A percentile compares a stretch with the other conserved stretches of the same genome.
These are phyloP conservation scores for Tromatobia lineatoria DNA, from an alignment of 2,888 invertebrate genomes.

Conservation along the genomic window DNA sequence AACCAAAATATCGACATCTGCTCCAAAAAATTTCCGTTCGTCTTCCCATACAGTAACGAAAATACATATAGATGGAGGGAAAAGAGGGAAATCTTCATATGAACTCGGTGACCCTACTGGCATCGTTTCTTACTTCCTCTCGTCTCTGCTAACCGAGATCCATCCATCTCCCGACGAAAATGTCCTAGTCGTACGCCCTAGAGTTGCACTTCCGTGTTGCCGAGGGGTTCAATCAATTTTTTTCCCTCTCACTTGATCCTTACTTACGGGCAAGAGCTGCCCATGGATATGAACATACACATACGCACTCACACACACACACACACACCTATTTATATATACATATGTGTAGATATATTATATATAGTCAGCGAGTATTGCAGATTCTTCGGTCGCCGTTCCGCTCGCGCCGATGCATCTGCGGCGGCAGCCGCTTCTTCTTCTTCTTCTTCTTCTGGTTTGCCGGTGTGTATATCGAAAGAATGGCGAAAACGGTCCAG, in stretches of 20 bases:
- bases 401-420: slow-evolving; percentile 73
- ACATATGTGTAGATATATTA: not conserved
- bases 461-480: slow-evolving; percentile 75
- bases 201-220: slow-evolving; percentile 54
- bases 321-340: too few relatives aligned
- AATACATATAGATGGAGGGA: not conserved
- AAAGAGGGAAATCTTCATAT: slow-evolving; percentile 46
- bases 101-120: slow-evolving; percentile 66
- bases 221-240: slow-evolving; percentile 76
- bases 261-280: not conserved
- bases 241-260: slow-evolving; percentile 54
- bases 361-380: slow-evolving; percentile 59
- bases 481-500: slow-evolving; percentile 76
- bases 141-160: slow-evolving; percentile 37
- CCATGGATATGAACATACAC: not conserved
- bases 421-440: slow-evolving; percentile 71
- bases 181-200: slow-evolving; percentile 52
- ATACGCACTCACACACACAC: not conserved
- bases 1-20: slow-evolving; percentile 60
- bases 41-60: slow-evolving; percentile 26
- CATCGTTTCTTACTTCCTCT: slow-evolving; percentile 38
- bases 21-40: slow-evolving; percentile 56
- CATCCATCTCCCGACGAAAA: slow-evolving; percentile 54
- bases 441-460: slow-evolving; percentile 68
- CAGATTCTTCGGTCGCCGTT: slow-evolving; percentile 69